Base-by-base conservation (phyloP, 2,888 invertebrate genomes). In the Sicus ferrugineus region DNA sequence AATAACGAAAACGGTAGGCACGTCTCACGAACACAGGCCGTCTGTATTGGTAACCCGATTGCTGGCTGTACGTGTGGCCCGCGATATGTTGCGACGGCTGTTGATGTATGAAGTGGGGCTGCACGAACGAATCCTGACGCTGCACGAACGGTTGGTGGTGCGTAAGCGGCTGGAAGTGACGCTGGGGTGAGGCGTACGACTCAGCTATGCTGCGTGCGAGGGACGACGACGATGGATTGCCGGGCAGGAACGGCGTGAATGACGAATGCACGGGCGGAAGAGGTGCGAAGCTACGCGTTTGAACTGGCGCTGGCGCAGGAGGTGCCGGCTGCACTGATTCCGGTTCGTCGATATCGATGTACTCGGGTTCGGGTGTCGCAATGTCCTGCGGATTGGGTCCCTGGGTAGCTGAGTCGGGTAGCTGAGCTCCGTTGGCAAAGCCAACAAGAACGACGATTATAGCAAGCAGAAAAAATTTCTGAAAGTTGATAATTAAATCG, bases 321-420 rank as follows among this genome's bases (percentile, higher is more conserved):
- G 34, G 34, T 42, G 42, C 54, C 3, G 42, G 61, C 28, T 16
- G 58, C n/a, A 77, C 75, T 34, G 79, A 79, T 28, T 80, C 82
- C 21, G 79, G 79, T 6, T 74, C 70, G 73, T 85, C 85, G n/a
- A 84, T 82, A 54, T 84, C 84, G 70, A 84, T 84, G 70, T 84
- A 84, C 74, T 84, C 84, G 54, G 84, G 84, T 71, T 85, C 84
- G 1, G 84, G 84, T 69, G 84, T 84, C 26, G 84, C 84, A 75
- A 84, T 84, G 70, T 84, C 84, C 78, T 84, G 85, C 1, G 84
- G 84, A 74, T 85, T 85, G 61, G 84, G 84, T 66, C 84, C 84
- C 72, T 84, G 84, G 26, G 84, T 84, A 11, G 85, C 85, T 3
- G 84, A 84, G 69, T 84, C 84, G 26, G 78, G 84, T 23, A 81